Evolutionary conservation across 2,113 vertebrate species (phyloP).

Genomic region (Deroptyus accipitrinus): DNA sequence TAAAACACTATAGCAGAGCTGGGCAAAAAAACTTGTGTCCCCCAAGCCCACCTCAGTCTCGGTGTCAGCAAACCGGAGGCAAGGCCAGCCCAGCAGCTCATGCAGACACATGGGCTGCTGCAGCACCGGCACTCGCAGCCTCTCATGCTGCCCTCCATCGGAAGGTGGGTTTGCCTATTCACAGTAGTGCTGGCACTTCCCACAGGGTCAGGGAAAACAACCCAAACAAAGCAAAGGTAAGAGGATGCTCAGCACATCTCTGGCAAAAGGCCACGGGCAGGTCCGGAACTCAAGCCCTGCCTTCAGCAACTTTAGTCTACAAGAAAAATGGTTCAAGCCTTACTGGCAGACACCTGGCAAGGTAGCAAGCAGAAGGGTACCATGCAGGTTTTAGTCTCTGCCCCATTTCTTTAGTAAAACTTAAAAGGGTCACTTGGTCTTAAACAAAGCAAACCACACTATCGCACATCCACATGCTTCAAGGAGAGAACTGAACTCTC

Average conservation of each 20-base stretch:
- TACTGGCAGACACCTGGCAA: neutral
- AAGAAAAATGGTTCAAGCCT: neutral
- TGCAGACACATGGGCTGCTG: accelerated
- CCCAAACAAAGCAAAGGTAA: neutral
- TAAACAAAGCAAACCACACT: neutral
- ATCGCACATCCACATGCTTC: neutral
- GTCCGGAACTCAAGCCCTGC: neutral
- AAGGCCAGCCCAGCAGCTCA: neutral
- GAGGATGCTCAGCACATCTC: neutral
- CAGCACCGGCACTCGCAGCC: accelerated
- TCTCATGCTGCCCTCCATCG: neutral
- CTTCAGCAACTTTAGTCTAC: neutral
- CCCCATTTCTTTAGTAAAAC: neutral
- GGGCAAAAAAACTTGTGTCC: neutral
- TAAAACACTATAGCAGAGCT: neutral
- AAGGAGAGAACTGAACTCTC: neutral
- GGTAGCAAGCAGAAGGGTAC: neutral
- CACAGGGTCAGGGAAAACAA: neutral
- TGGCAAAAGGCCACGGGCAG: neutral
- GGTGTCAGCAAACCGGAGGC: accelerated
- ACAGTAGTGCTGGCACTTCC: neutral
- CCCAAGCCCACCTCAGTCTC: neutral
- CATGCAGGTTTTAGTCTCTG: neutral
- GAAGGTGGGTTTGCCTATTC: neutral
- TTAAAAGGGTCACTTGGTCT: neutral